These are phyloP conservation scores for Gadus macrocephalus DNA, from an alignment of 2,113 vertebrate genomes.

Conservation along the genomic window DNA sequence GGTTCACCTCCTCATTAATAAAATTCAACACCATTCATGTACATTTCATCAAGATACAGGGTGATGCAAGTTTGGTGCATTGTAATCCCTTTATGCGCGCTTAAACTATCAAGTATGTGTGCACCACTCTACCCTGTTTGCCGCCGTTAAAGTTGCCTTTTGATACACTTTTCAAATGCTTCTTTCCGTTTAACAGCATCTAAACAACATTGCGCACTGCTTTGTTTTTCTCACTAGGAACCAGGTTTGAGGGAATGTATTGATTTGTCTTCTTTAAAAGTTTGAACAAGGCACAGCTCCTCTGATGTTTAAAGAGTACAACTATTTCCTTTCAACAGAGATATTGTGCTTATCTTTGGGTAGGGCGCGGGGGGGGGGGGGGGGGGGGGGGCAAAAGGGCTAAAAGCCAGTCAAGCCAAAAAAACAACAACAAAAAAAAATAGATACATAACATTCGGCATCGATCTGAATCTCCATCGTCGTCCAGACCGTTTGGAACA, in stretches of 20 bases:
- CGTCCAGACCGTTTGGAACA: constrained; percentile 12
- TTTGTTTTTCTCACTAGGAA: background rate
- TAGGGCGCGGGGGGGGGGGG: background rate
- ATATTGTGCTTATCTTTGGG: constrained; percentile 55
- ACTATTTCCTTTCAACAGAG: constrained; percentile 21
- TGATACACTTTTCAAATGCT: too few species aligned
- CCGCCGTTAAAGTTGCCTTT: too few species aligned
- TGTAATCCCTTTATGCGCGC: too few species aligned
- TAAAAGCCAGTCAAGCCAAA: constrained; percentile 51
- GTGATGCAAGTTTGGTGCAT: too few species aligned
- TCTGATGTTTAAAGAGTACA: constrained; percentile 18
- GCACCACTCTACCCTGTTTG: too few species aligned
- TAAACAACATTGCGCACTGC: too few species aligned
- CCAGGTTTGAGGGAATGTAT: constrained; percentile 9
- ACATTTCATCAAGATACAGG: too few species aligned
- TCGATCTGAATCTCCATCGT: constrained; percentile 6
- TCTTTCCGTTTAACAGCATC: too few species aligned
- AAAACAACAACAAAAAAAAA: background rate
- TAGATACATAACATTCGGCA: constrained; percentile 5
- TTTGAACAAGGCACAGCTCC: constrained; percentile 56
- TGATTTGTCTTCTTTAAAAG: background rate
- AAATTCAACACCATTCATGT: too few species aligned
- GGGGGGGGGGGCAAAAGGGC: background rate
- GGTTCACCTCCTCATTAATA: too few species aligned
- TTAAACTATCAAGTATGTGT: too few species aligned